Base-by-base conservation (phyloP, 1,140 invertebrate genomes). In the Camponotus vicinus region DNA sequence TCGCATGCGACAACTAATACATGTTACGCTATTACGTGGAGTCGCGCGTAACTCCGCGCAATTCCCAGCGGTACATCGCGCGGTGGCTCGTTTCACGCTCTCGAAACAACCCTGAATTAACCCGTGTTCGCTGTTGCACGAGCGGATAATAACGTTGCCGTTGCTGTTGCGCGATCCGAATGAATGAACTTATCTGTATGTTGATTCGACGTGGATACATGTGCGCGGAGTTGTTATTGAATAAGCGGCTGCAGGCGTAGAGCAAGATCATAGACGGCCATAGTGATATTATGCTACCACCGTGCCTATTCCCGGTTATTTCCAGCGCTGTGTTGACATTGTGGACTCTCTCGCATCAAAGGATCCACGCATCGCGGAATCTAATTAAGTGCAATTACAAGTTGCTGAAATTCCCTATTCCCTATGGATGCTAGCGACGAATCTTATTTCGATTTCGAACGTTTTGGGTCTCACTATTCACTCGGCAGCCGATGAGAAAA, bases 121-220 rank as follows among this genome's bases (percentile, higher is more conserved):
- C 77, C 27, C 66, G 77, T 86, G 85, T 75, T 82, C 85, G 66
- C 34, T 82, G 85, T 69, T 71, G 55, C 85, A 63, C 77, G 32
- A 63, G 49, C 84, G 76, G 66, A 86, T 86, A 86, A 86, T 86
- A 82, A 86, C 77, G 77, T 86, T 61, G 42, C 79, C 7, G 52
- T 8, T 61, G 40, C 78, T 57, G 15, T 27, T 67, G 75, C 75
- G 40, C 52, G 67, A 83, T 61, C 40, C 85, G 66, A 86, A 63
- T 71, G 85, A 86, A 86, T 83, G 66, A 86, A 86, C 77, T 86
- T 83, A 86, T 83, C 66, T 82, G 77, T 86, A 82, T 86, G 85
- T 86, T 86, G 85, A 86, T 86, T 83, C 64, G 82, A 55, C 34
- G 82, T 52, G 82, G 49, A 85, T 85, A 52, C 18, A 66, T 78